phyloP scores from a whole-genome alignment of 2,113 vertebrate genomes.

The Empidonax traillii region DNA sequence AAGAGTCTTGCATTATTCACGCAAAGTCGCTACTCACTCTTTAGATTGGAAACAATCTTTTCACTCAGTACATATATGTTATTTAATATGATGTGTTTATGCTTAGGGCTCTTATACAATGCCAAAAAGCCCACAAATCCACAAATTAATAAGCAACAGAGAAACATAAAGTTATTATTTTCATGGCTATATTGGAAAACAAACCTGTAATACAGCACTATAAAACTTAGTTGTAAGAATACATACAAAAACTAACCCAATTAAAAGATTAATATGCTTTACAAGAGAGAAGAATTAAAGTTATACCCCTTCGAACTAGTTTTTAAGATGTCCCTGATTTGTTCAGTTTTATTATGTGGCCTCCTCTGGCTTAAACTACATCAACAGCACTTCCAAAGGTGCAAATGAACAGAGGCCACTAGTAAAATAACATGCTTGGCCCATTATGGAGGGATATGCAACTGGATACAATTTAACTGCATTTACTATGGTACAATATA shows the following conservation, averaged over 20 bases:
- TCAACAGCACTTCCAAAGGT: not conserved
- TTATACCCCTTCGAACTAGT: not conserved
- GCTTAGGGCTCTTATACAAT: not conserved
- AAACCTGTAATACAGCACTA: not conserved
- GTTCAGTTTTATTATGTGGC: not conserved
- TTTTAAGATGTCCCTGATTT: not conserved
- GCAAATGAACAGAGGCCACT: not conserved
- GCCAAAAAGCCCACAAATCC: not conserved
- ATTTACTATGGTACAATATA: not conserved
- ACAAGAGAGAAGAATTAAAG: not conserved
- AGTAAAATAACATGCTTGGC: not conserved
- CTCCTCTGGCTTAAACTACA: not conserved
- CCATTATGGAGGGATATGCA: not conserved
- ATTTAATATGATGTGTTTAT: not conserved
- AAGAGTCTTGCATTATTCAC: not conserved
- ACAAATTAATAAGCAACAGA: not conserved
- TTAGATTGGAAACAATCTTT: not conserved
- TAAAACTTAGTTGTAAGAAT: not conserved
- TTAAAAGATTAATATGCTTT: not conserved
- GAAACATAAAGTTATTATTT: not conserved
- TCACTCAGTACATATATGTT: not conserved
- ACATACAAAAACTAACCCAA: not conserved
- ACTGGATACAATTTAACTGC: not conserved
- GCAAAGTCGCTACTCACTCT: not conserved
- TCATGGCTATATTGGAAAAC: not conserved